These are phyloP conservation scores for Aplochiton taeniatus DNA, from an alignment of 2,797 vertebrate genomes.

Conservation along the genomic window DNA sequence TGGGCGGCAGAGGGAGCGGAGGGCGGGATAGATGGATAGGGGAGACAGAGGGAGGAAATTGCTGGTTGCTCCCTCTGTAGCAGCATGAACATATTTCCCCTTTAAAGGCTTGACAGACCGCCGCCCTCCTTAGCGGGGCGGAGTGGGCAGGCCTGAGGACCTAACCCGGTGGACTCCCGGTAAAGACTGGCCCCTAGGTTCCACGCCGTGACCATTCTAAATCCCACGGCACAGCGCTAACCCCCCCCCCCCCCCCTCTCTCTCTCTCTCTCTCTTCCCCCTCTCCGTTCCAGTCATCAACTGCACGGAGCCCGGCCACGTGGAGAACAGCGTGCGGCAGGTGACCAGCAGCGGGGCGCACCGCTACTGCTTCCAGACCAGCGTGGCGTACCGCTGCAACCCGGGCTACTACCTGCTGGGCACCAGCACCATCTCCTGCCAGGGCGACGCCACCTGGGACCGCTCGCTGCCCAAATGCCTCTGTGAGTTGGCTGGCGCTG, in stretches of 20 bases:
- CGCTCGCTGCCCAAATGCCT: conserved; percentile 91
- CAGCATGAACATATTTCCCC: not conserved
- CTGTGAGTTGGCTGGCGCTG: conserved; percentile 86
- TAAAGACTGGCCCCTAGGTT: too few relatives aligned
- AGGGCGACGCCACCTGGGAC: conserved; percentile 97
- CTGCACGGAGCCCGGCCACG: conserved; percentile 94
- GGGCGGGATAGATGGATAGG: conserved; percentile 11
- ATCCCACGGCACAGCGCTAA: too few relatives aligned
- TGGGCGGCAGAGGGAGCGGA: conserved; percentile 25
- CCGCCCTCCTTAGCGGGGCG: too few relatives aligned
- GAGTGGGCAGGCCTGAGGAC: too few relatives aligned
- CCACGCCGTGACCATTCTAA: too few relatives aligned
- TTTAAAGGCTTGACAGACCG: too few relatives aligned
- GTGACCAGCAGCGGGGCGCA: conserved; percentile 85
- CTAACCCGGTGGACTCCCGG: too few relatives aligned
- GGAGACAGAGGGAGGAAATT: not conserved
- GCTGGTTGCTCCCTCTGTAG: not conserved
- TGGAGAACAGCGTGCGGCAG: conserved; percentile 90
- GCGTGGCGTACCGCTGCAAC: conserved; percentile 90
- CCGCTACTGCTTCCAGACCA: conserved; percentile 92
- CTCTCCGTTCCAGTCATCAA: conserved; percentile 85
- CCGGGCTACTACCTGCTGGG: conserved; percentile 93
- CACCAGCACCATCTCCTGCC: conserved; percentile 89
- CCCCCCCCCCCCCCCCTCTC: not conserved
- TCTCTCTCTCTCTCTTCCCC: not conserved